A percentile compares a stretch with the other conserved stretches of the same genome.
These are phyloP conservation scores for Esox niger DNA, from an alignment of 2,113 vertebrate species.

Conservation along the genomic window DNA sequence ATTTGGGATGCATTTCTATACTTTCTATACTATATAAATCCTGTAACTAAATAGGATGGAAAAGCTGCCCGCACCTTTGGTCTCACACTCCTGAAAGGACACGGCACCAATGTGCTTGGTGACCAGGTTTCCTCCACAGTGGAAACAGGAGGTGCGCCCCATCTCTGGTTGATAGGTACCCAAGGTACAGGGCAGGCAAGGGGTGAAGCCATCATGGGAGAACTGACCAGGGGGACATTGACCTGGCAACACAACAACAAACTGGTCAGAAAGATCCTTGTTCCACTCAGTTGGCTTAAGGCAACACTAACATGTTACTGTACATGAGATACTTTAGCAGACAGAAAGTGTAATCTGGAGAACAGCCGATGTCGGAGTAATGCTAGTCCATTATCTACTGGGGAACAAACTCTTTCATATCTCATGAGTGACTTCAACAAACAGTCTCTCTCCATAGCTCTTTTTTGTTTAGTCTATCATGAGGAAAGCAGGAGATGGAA, in stretches of 20 bases:
- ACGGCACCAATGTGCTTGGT: constrained; percentile 78
- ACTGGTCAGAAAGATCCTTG: not conserved
- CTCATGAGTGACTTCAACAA: constrained; percentile 53
- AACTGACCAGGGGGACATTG: constrained; percentile 88
- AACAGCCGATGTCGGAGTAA: constrained; percentile 16
- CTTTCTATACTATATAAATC: too few species aligned
- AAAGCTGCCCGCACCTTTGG: constrained; percentile 80
- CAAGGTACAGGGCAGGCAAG: constrained; percentile 82
- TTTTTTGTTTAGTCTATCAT: constrained; percentile 73
- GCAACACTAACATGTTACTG: not conserved
- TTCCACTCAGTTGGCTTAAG: not conserved
- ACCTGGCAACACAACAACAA: constrained; percentile 66
- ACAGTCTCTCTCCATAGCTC: constrained; percentile 44
- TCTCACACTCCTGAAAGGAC: constrained; percentile 93
- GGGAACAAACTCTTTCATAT: constrained; percentile 28
- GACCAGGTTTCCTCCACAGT: constrained; percentile 85
- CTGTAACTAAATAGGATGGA: not conserved
- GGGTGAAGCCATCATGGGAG: constrained; percentile 86
- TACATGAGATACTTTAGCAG: not conserved
- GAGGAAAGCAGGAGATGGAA: constrained; percentile 50
- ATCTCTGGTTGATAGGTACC: constrained; percentile 89
- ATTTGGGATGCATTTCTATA: not conserved
- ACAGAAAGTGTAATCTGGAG: not conserved
- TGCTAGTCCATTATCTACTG: constrained; percentile 39
- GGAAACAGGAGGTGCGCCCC: constrained; percentile 87